A percentile compares a stretch with the other conserved stretches of the same genome.
phyloP scores from a whole-genome alignment of 1,140 invertebrate species.

The Caenorhabditis brenneri region DNA sequence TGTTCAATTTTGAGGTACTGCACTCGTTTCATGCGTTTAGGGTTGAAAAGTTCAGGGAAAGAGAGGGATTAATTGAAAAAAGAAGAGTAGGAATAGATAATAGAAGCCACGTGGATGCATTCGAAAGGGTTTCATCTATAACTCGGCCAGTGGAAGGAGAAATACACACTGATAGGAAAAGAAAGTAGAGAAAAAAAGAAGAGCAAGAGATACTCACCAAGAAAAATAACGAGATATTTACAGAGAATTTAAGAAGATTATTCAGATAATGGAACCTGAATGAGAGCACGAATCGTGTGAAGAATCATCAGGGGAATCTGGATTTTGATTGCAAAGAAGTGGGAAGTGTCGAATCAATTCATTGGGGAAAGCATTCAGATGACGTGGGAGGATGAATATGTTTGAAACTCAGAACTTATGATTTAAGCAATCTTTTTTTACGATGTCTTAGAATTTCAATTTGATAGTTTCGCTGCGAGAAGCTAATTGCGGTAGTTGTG shows the following conservation, averaged over 20 bases:
- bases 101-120: constrained; percentile 17
- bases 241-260: background rate
- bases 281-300: constrained; percentile 36
- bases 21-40: constrained; percentile 39
- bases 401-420: too few species aligned
- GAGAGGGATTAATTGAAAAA: background rate
- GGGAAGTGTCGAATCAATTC: background rate
- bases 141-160: background rate
- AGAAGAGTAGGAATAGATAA: background rate
- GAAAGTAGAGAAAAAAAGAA: background rate
- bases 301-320: constrained; percentile 33
- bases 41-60: background rate
- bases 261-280: constrained; percentile 40
- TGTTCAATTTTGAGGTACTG: background rate
- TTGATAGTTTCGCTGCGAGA: too few species aligned
- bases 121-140: background rate
- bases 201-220: background rate
- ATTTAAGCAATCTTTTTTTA: too few species aligned
- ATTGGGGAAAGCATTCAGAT: background rate
- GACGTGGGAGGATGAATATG: background rate
- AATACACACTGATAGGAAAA: background rate
- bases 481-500: too few species aligned
- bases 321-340: constrained; percentile 13
- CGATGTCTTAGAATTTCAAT: too few species aligned
- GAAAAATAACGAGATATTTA: background rate